phyloP scores from a whole-genome alignment of 2,113 vertebrate species.

The Suncus etruscus region DNA sequence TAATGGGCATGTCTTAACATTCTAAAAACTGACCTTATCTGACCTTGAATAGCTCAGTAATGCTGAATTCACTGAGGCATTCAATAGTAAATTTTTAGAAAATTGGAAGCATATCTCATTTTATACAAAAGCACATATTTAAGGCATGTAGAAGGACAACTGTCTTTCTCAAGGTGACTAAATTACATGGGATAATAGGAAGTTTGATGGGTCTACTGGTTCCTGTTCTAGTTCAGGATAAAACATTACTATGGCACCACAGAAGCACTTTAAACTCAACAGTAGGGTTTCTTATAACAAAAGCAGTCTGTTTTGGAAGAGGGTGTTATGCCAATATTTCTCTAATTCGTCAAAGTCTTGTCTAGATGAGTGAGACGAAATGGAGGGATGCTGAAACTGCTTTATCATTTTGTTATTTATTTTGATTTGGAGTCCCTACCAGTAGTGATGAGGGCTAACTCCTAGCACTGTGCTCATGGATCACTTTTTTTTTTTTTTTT shows the following conservation, averaged over 20 bases:
- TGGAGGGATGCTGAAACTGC: neutral
- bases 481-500: no score
- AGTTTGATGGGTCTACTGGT: neutral
- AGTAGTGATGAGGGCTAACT: no score
- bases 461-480: no score
- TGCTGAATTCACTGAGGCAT: neutral
- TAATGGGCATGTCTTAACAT: neutral
- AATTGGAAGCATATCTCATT: slow-evolving; percentile 5
- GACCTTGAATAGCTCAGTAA: neutral
- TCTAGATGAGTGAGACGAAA: neutral
- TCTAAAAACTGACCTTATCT: neutral
- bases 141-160: slow-evolving; percentile 10
- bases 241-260: neutral
- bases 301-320: neutral
- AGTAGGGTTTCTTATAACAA: neutral
- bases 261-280: neutral
- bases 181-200: neutral
- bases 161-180: neutral
- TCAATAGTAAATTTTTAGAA: neutral
- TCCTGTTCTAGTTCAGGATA: neutral
- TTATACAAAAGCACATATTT: neutral
- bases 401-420: neutral
- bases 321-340: neutral
- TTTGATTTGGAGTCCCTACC: neutral
- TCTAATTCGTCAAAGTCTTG: no score